Conservation (phyloP, 2,888 invertebrate genomes). For the Clunio marinus region DNA sequence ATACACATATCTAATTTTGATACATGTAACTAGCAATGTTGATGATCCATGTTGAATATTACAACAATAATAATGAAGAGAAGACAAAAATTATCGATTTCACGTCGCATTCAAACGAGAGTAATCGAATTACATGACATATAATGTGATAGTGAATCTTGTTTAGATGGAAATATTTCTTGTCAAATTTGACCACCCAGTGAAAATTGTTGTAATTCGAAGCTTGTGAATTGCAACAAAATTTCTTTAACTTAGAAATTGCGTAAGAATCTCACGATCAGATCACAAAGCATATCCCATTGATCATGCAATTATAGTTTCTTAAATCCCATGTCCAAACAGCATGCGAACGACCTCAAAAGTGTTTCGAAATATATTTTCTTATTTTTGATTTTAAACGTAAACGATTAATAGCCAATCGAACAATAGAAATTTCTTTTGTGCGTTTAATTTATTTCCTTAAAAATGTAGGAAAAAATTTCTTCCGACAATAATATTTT, state of each 20-base stretch:
- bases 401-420: conserved; percentile 18
- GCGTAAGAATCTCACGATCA: neutral
- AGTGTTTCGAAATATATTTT: neutral
- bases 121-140: conserved; percentile 34
- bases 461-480: neutral
- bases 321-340: conserved; percentile 9
- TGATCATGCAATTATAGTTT: conserved; percentile 31
- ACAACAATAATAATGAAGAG: neutral
- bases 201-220: too few relatives aligned
- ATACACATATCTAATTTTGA: neutral
- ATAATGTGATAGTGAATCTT: neutral
- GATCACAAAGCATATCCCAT: conserved; percentile 9
- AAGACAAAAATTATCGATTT: conserved; percentile 14
- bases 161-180: too few relatives aligned
- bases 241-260: too few relatives aligned
- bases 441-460: neutral
- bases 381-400: neutral
- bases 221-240: too few relatives aligned
- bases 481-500: neutral
- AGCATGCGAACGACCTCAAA: conserved; percentile 1
- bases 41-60: neutral
- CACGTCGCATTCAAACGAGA: conserved; percentile 21
- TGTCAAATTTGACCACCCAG: neutral
- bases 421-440: conserved; percentile 28
- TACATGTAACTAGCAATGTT: neutral